Base-by-base conservation (phyloP, 2,888 invertebrate genomes). In the Spilosoma lubricipeda region DNA sequence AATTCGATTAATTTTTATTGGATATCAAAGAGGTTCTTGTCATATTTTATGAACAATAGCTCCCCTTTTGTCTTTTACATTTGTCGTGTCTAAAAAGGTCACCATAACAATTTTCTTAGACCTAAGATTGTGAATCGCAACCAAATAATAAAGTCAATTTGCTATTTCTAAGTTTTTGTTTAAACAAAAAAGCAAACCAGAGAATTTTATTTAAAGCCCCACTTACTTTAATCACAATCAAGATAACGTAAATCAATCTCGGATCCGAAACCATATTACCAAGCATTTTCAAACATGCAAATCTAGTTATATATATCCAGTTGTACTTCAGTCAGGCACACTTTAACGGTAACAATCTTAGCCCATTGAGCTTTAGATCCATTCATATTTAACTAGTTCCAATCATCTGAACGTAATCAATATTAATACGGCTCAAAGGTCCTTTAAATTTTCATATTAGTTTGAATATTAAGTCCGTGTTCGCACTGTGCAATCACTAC, bases 371-470 rank as follows among this genome's bases (percentile, higher is more conserved):
- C 67, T 48, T 66, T 23, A 59, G 74, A 48, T 56, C 65, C 69
- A 73, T 80, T 73, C 67, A 74, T 80, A 76, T 77, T 79, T 73
- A 72, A 81, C 63, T 71, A 48, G 39, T 70, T 39, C 27, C 56
- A 74, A 77, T 76, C 73, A 72, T 36, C 63, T 9, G 65, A 75
- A 78, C 65, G 68, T 75, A 70, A 80, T 84, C 75, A 75, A 80
- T 80, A 78, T 82, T 76, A 76, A 82, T 67, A 67, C 45, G 30
- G 13, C 59, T 83, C 81, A 81, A 75, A 82, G 73, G 73, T 68
- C 67, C 73, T 63, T 72, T 72, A 71, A 73, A 73, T 76, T 72
- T 77, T 80, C 63, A 67, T 67, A 70, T 78, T 77, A 70, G 77
- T 75, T 82, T 83, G 79, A 83, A 79, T 81, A 59, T 18, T 36